A percentile compares a stretch with the other conserved stretches of the same genome.
phyloP scores from a whole-genome alignment of 2,888 invertebrate species.

The Latrodectus hesperus region DNA sequence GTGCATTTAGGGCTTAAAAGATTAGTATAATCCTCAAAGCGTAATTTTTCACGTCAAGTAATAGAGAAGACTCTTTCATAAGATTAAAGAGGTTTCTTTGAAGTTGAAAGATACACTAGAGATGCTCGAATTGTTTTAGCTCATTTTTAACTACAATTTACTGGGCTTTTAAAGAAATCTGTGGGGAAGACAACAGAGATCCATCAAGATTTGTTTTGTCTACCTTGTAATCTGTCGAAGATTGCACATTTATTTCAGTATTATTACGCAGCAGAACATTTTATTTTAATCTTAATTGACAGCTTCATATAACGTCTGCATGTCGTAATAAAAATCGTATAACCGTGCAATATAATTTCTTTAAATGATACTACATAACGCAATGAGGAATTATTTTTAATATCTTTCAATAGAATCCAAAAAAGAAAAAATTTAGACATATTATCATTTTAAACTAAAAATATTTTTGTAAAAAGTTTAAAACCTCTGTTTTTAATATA shows the following conservation, averaged over 20 bases:
- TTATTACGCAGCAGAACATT: neutral
- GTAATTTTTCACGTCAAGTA: conserved; percentile 55
- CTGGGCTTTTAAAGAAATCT: conserved; percentile 46
- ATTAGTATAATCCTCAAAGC: conserved; percentile 51
- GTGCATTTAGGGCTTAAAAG: conserved; percentile 54
- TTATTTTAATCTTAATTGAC: neutral
- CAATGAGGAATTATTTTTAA: too few relatives aligned
- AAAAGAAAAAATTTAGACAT: too few relatives aligned
- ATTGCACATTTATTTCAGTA: conserved; percentile 17
- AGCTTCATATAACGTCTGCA: too few relatives aligned
- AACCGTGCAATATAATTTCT: too few relatives aligned
- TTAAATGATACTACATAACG: too few relatives aligned
- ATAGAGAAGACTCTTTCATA: conserved; percentile 24
- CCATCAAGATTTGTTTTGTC: conserved; percentile 50
- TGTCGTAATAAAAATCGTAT: too few relatives aligned
- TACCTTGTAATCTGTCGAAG: conserved; percentile 45
- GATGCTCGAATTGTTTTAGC: conserved; percentile 37
- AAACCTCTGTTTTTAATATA: too few relatives aligned
- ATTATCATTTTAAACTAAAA: too few relatives aligned
- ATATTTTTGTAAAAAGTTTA: too few relatives aligned
- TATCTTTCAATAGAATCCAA: too few relatives aligned
- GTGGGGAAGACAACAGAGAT: conserved; percentile 31
- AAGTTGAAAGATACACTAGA: conserved; percentile 60
- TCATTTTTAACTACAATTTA: conserved; percentile 52
- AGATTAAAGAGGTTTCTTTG: conserved; percentile 47